phyloP scores from a whole-genome alignment of 2,888 invertebrate genomes.

The Drosophila meridiana region DNA sequence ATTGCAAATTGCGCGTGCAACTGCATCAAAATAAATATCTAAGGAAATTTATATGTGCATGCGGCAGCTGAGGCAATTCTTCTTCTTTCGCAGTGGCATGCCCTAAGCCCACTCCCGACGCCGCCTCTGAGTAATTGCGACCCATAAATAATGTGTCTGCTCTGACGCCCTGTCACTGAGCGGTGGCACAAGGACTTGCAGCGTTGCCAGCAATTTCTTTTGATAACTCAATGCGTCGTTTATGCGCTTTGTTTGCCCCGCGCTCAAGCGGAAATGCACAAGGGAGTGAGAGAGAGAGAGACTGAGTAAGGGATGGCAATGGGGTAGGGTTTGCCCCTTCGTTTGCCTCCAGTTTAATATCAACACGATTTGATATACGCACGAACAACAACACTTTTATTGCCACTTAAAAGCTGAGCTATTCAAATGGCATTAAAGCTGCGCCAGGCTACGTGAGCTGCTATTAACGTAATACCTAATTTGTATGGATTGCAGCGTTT shows the following conservation, averaged over 20 bases:
- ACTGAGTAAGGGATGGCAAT: neutral
- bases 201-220: slow-evolving; percentile 61
- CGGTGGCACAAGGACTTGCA: slow-evolving; percentile 29
- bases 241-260: slow-evolving; percentile 72
- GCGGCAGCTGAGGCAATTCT: slow-evolving; percentile 17
- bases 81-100: slow-evolving; percentile 11
- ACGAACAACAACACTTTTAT: slow-evolving; percentile 60
- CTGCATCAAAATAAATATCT: slow-evolving; percentile 10
- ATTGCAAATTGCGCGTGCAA: slow-evolving; percentile 45
- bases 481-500: slow-evolving; percentile 28
- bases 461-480: slow-evolving; percentile 43
- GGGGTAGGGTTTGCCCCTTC: neutral
- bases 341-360: slow-evolving; percentile 30
- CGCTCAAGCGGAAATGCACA: slow-evolving; percentile 68
- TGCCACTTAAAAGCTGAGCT: slow-evolving; percentile 54
- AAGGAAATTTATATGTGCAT: slow-evolving; percentile 13
- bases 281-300: neutral
- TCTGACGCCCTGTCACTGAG: slow-evolving; percentile 58
- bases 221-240: slow-evolving; percentile 69
- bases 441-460: slow-evolving; percentile 41
- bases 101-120: slow-evolving; percentile 3
- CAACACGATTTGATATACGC: slow-evolving; percentile 44
- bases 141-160: slow-evolving; percentile 68
- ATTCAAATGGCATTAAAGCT: slow-evolving; percentile 54
- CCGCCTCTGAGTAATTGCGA: slow-evolving; percentile 57